Percentiles rank a stretch among this genome's conserved stretches.
Evolutionary conservation across 1,140 invertebrate genomes (phyloP).

Genomic region (Stenopsyche tienmushanensis): DNA sequence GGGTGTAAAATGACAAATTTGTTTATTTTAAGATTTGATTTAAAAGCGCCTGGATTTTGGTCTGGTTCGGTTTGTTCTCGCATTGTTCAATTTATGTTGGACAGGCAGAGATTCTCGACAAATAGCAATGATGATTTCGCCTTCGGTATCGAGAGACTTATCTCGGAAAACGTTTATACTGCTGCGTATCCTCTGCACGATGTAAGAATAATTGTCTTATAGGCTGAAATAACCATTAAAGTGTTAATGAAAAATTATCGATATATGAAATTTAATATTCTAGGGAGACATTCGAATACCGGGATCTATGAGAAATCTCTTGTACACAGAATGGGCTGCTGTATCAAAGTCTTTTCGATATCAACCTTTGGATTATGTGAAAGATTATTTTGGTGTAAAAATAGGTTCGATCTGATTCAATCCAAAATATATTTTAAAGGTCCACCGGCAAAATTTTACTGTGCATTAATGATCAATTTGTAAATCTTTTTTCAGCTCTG

Average conservation of each 20-base stretch:
- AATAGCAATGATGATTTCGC: slow-evolving; percentile 66
- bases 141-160: slow-evolving; percentile 82
- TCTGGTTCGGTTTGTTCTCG: slow-evolving; percentile 79
- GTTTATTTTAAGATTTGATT: slow-evolving; percentile 71
- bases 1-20: slow-evolving; percentile 15
- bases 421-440: not conserved
- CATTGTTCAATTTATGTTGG: slow-evolving; percentile 90
- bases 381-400: slow-evolving; percentile 95
- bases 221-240: not conserved
- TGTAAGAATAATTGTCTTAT: slow-evolving; percentile 57
- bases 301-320: slow-evolving; percentile 71
- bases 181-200: slow-evolving; percentile 92
- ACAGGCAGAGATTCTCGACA: slow-evolving; percentile 78
- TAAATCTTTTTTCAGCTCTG: slow-evolving; percentile 50
- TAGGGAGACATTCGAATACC: slow-evolving; percentile 70
- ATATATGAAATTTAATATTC: slow-evolving; percentile 37
- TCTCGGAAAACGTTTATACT: slow-evolving; percentile 73
- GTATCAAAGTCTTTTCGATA: slow-evolving; percentile 78
- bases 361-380: slow-evolving; percentile 86
- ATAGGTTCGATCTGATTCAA: slow-evolving; percentile 65
- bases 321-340: slow-evolving; percentile 85
- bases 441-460: not conserved
- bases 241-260: too few species aligned
- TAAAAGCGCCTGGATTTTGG: slow-evolving; percentile 79
- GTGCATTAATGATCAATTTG: not conserved